Evolutionary conservation across 2,888 invertebrate species (phyloP).

Genomic region (Ypsolopha sequella): DNA sequence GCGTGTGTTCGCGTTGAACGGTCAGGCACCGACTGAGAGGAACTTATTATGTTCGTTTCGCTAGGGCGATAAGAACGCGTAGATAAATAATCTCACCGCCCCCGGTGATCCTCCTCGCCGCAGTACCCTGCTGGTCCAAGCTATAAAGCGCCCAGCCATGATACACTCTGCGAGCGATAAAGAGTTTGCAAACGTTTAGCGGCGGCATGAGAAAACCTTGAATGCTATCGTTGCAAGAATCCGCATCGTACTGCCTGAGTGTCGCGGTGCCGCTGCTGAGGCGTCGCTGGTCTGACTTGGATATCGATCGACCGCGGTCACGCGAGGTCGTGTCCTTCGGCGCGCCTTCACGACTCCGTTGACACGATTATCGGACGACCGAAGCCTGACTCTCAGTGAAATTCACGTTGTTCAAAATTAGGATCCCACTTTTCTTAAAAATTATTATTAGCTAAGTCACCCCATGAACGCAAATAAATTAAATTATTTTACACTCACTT

Average conservation of each 20-base stretch:
- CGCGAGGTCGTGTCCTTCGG: constrained; percentile 68
- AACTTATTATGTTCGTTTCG: constrained; percentile 22
- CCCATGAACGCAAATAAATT: not conserved
- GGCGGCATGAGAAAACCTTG: constrained; percentile 7
- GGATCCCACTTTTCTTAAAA: too few relatives aligned
- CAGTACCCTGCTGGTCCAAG: constrained; percentile 58
- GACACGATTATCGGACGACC: constrained; percentile 9
- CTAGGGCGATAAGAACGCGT: constrained; percentile 47
- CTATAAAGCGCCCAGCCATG: constrained; percentile 49
- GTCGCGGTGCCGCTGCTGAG: constrained; percentile 29
- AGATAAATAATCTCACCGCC: constrained; percentile 65
- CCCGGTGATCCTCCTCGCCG: constrained; percentile 60
- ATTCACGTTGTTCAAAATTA: too few relatives aligned
- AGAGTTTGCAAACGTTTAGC: constrained; percentile 8
- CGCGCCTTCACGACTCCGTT: constrained; percentile 54
- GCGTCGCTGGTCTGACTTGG: constrained; percentile 25
- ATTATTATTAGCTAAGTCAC: not conserved
- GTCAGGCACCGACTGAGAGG: constrained; percentile 58
- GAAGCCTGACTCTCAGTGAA: not conserved
- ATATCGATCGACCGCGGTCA: constrained; percentile 57
- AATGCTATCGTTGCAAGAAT: constrained; percentile 51
- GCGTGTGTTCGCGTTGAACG: constrained; percentile 64
- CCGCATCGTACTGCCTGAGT: constrained; percentile 43
- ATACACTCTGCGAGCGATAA: constrained; percentile 16
- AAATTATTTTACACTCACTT: constrained; percentile 32